These are phyloP conservation scores for Agonopterix subpropinquella DNA, from an alignment of 2,888 invertebrate genomes.

Conservation along the genomic window DNA sequence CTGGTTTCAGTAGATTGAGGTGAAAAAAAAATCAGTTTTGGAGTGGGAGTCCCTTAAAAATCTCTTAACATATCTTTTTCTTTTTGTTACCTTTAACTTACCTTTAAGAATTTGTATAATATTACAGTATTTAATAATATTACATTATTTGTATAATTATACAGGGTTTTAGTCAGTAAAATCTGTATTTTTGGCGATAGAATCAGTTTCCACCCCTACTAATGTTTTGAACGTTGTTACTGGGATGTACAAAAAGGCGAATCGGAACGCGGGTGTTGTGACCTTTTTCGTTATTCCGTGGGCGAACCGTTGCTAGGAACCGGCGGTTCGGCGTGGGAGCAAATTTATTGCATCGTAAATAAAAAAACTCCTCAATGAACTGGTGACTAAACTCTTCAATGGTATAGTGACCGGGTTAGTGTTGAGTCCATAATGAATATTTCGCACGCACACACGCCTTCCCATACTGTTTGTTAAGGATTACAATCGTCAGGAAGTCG, in stretches of 20 bases:
- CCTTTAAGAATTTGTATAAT: no score
- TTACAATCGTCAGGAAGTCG: conserved; percentile 4
- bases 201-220: no score
- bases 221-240: no score
- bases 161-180: no score
- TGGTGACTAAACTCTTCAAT: conserved; percentile 29
- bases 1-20: no score
- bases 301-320: conserved; percentile 36
- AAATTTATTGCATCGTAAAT: conserved; percentile 45
- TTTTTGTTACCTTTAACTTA: no score
- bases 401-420: conserved; percentile 32
- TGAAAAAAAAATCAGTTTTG: no score
- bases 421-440: conserved; percentile 14
- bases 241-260: background rate
- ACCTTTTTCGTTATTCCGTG: conserved; percentile 38
- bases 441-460: conserved; percentile 4
- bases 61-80: no score
- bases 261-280: conserved; percentile 9
- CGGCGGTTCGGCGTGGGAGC: conserved; percentile 37
- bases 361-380: conserved; percentile 40
- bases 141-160: no score
- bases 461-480: background rate
- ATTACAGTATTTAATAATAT: no score
- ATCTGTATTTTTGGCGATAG: no score
- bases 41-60: no score